Conservation (phyloP, 1,140 invertebrate genomes). For the Manduca sexta region DNA sequence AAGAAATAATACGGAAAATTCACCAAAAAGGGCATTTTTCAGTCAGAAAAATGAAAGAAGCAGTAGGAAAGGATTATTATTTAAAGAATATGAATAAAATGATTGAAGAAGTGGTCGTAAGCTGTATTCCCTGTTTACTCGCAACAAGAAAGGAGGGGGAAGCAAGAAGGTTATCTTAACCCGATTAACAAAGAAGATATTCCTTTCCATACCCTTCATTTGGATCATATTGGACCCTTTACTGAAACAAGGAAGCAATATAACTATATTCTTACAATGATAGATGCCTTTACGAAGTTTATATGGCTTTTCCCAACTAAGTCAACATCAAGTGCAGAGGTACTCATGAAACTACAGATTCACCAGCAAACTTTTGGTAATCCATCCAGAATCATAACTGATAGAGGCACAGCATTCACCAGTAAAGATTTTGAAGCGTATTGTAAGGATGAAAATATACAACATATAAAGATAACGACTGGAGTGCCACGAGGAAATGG, state of each 20-base stretch:
- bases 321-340: constrained; percentile 11
- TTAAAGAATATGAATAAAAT: constrained; percentile 9
- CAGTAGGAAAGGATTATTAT: constrained; percentile 15
- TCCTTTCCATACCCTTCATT: constrained; percentile 25
- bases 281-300: constrained; percentile 30
- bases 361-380: background rate
- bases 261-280: constrained; percentile 28
- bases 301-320: constrained; percentile 29
- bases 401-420: background rate
- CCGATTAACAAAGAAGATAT: background rate
- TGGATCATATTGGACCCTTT: constrained; percentile 45
- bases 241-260: constrained; percentile 30
- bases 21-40: constrained; percentile 22
- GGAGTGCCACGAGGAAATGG: constrained; percentile 5
- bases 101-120: constrained; percentile 1
- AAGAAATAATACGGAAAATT: constrained; percentile 8
- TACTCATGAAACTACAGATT: background rate
- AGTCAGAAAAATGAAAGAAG: constrained; percentile 10
- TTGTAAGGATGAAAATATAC: background rate
- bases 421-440: background rate
- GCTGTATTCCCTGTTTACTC: too few relatives aligned
- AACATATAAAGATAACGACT: background rate
- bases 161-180: background rate
- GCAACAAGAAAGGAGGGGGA: background rate
- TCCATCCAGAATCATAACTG: background rate